These are phyloP conservation scores for Spodoptera picta DNA, from an alignment of 2,888 invertebrate genomes.

Conservation along the genomic window DNA sequence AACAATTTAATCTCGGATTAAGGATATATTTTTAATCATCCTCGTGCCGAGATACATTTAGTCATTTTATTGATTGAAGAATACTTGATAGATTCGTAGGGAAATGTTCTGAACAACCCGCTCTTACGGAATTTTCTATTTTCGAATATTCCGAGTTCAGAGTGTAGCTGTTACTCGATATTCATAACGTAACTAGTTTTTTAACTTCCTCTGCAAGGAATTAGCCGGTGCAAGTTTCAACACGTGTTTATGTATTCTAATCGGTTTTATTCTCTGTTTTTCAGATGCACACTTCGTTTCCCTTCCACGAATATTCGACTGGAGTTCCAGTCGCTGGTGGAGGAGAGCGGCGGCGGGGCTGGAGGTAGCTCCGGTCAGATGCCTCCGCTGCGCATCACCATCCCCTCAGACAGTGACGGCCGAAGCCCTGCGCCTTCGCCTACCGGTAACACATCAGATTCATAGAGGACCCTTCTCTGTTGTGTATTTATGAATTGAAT, in stretches of 20 bases:
- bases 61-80: not conserved
- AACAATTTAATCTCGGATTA: constrained; percentile 3
- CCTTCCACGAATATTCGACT: constrained; percentile 99
- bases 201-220: no score
- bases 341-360: constrained; percentile 91
- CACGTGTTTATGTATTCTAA: not conserved
- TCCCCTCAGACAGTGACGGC: constrained; percentile 91
- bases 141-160: no score
- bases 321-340: constrained; percentile 97
- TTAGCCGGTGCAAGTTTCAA: no score
- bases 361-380: constrained; percentile 86
- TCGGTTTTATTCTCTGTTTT: constrained; percentile 51
- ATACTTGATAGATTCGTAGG: no score
- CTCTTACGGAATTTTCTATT: no score
- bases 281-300: constrained; percentile 97
- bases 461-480: no score
- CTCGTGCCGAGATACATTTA: not conserved
- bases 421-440: constrained; percentile 97
- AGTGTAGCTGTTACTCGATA: no score
- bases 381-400: constrained; percentile 95
- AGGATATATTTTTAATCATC: constrained; percentile 1
- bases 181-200: no score
- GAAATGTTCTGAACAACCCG: no score
- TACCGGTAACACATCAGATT: constrained; percentile 89
- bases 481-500: no score